Evolutionary conservation across 1,140 invertebrate species (phyloP).

Genomic region (Araneus ventricosus): DNA sequence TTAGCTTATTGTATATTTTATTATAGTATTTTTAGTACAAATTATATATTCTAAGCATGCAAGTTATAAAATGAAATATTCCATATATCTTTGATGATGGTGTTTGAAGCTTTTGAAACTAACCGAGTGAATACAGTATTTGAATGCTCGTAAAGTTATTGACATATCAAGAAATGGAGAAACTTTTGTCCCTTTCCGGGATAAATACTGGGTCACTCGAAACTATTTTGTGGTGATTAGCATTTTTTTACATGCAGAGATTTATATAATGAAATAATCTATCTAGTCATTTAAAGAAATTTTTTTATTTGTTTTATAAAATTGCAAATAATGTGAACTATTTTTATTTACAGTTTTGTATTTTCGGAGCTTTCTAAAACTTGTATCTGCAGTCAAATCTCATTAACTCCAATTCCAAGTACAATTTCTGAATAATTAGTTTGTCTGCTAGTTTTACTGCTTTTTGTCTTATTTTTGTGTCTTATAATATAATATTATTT

Average conservation of each 20-base stretch:
- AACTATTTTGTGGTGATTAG: neutral
- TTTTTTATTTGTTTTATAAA: neutral
- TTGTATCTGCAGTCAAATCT: neutral
- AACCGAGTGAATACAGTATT: neutral
- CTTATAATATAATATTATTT: too few relatives aligned
- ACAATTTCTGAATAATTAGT: too few relatives aligned
- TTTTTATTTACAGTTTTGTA: conserved; percentile 12
- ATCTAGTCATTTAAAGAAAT: neutral
- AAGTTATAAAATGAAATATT: conserved; percentile 6
- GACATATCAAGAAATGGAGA: neutral
- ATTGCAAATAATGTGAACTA: neutral
- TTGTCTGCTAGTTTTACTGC: too few relatives aligned
- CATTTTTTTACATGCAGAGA: neutral
- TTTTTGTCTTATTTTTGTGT: too few relatives aligned
- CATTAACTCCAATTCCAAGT: neutral
- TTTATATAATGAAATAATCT: neutral
- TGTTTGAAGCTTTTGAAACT: neutral
- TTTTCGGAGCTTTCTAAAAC: neutral
- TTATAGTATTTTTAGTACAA: conserved; percentile 64
- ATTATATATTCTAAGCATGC: conserved; percentile 39
- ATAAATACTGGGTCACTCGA: neutral
- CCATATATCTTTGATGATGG: conserved; percentile 23
- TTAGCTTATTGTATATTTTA: conserved; percentile 62
- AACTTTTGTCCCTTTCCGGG: neutral
- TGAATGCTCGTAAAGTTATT: neutral